Conservation (phyloP, 2,797 vertebrate species). For the Menidia menidia region DNA sequence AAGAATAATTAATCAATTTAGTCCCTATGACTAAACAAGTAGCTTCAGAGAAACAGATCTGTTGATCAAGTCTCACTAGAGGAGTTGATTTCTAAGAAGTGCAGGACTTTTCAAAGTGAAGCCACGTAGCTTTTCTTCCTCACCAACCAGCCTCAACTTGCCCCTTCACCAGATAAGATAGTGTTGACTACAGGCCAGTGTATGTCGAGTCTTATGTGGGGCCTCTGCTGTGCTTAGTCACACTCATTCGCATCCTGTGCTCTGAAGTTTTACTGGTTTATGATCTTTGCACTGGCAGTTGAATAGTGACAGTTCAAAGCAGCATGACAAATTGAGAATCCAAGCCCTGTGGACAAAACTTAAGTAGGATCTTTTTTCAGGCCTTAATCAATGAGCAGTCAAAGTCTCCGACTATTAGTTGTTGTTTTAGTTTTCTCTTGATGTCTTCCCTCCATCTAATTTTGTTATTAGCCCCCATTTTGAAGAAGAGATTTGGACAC, state of each 20-base stretch:
- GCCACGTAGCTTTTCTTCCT: slow-evolving; percentile 43
- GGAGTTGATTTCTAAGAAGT: slow-evolving; percentile 55
- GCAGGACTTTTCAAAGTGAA: slow-evolving; percentile 40
- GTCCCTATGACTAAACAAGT: slow-evolving; percentile 17
- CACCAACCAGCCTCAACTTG: slow-evolving; percentile 69
- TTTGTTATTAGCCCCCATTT: not conserved
- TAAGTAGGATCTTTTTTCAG: slow-evolving; percentile 44
- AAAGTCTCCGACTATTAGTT: slow-evolving; percentile 44
- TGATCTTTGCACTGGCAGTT: slow-evolving; percentile 78
- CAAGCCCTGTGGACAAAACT: slow-evolving; percentile 68
- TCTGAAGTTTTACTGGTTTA: slow-evolving; percentile 84
- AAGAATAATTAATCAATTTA: slow-evolving; percentile 30
- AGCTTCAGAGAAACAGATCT: slow-evolving; percentile 33
- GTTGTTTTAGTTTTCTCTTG: slow-evolving; percentile 28
- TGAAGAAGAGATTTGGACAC: not conserved
- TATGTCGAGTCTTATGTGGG: slow-evolving; percentile 56
- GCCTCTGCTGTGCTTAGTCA: slow-evolving; percentile 76
- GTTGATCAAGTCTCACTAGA: slow-evolving; percentile 42
- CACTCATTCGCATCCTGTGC: slow-evolving; percentile 77
- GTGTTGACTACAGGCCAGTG: slow-evolving; percentile 72
- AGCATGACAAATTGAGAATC: slow-evolving; percentile 78
- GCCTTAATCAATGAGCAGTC: slow-evolving; percentile 71
- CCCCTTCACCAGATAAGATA: slow-evolving; percentile 76
- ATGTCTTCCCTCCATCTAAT: slow-evolving; percentile 26
- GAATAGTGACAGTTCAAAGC: slow-evolving; percentile 83